Conservation (phyloP, 2,888 invertebrate genomes). For the Flabesymbios commensalis region DNA sequence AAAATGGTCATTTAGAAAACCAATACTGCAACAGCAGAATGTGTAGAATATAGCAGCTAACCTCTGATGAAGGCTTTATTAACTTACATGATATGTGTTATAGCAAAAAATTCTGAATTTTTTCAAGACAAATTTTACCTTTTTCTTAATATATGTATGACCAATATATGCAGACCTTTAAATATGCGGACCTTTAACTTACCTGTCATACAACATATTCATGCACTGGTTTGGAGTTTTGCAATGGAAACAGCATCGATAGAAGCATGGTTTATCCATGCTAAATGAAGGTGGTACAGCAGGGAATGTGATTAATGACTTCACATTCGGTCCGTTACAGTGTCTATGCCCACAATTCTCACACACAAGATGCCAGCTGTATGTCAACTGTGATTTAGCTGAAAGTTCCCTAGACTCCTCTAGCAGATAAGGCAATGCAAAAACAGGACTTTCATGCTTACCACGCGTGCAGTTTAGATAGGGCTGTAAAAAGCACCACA, state of each 20-base stretch:
- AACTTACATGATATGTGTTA: background rate
- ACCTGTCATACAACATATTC: conserved; percentile 47
- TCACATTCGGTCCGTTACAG: conserved; percentile 16
- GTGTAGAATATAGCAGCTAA: background rate
- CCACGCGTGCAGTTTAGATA: conserved; percentile 51
- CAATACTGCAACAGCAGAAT: too few species aligned
- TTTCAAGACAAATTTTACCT: background rate
- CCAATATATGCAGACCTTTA: too few species aligned
- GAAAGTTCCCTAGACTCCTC: conserved; percentile 39
- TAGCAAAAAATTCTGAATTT: background rate
- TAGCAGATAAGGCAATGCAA: conserved; percentile 50
- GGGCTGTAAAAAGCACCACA: conserved; percentile 47
- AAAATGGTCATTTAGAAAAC: too few species aligned
- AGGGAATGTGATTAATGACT: conserved; percentile 49
- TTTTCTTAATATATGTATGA: too few species aligned
- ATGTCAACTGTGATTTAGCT: conserved; percentile 42
- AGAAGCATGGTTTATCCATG: conserved; percentile 42
- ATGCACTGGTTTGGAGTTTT: conserved; percentile 43
- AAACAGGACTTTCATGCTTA: conserved; percentile 53
- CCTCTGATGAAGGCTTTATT: background rate
- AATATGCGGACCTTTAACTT: too few species aligned
- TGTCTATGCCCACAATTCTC: conserved; percentile 21
- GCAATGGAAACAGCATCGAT: conserved; percentile 48
- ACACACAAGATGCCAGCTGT: conserved; percentile 40
- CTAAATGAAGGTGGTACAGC: conserved; percentile 42